A percentile compares a stretch with the other conserved stretches of the same genome.
These are phyloP conservation scores for Cantharis flavilabris DNA, from an alignment of 2,888 invertebrate species.

Conservation along the genomic window DNA sequence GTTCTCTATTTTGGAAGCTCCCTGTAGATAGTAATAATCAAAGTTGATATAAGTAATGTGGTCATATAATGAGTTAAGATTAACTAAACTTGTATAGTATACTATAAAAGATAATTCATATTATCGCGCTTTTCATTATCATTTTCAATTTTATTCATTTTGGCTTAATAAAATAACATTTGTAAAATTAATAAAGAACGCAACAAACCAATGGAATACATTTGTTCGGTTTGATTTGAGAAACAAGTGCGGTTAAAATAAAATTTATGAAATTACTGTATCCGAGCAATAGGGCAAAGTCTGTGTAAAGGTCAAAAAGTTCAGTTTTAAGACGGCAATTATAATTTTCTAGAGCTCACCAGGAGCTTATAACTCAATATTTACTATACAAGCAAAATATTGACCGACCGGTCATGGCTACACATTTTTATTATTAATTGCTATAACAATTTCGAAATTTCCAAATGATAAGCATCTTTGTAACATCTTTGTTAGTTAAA, in stretches of 20 bases:
- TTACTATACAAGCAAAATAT: constrained; percentile 28
- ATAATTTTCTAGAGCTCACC: constrained; percentile 39
- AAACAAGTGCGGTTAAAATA: constrained; percentile 15
- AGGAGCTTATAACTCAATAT: constrained; percentile 35
- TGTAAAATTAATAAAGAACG: background rate
- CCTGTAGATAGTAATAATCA: background rate
- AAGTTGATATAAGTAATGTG: background rate
- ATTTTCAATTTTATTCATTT: background rate
- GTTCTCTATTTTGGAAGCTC: background rate
- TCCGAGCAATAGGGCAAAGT: constrained; percentile 43
- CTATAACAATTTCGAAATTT: constrained; percentile 6
- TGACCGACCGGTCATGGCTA: constrained; percentile 16
- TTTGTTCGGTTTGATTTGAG: background rate
- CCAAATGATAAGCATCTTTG: background rate
- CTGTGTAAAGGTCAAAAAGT: constrained; percentile 48
- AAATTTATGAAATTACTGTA: constrained; percentile 42
- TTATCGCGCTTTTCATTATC: background rate
- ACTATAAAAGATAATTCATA: background rate
- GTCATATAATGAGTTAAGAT: background rate
- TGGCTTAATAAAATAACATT: background rate
- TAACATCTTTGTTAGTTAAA: background rate
- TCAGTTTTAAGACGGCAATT: constrained; percentile 43
- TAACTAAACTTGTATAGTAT: background rate
- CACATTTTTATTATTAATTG: background rate
- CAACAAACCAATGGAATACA: background rate